Conservation (phyloP, 1,140 invertebrate species). For the Drosophila elegans region DNA sequence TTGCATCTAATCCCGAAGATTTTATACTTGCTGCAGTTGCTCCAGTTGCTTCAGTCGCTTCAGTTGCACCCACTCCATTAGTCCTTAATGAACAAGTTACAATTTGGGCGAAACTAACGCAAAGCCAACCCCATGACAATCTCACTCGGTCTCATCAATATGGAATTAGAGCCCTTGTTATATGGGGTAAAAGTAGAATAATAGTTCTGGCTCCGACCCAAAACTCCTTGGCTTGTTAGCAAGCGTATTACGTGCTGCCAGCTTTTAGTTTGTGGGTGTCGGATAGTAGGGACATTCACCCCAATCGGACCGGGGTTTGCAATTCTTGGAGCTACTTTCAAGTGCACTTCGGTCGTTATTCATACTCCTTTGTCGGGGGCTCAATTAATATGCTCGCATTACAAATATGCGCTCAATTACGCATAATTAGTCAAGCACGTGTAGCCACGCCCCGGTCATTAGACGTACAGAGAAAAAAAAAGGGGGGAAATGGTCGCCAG, state of each 20-base stretch:
- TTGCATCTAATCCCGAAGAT: conserved; percentile 80
- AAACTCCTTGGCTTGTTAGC: conserved; percentile 39
- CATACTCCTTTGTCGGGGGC: conserved; percentile 41
- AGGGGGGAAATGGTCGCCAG: conserved; percentile 18
- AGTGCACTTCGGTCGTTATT: conserved; percentile 49
- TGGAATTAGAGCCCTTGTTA: conserved; percentile 9
- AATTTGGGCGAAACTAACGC: conserved; percentile 18
- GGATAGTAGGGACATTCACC: conserved; percentile 18
- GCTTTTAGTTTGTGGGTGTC: conserved; percentile 35
- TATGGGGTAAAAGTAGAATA: conserved; percentile 22
- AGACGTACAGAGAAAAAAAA: conserved; percentile 8
- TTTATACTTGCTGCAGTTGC: conserved; percentile 66
- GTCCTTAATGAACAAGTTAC: conserved; percentile 65
- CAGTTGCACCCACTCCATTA: conserved; percentile 55
- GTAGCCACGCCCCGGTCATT: conserved; percentile 71
- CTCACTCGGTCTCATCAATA: conserved; percentile 8
- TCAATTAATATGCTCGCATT: conserved; percentile 79
- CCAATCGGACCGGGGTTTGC: conserved; percentile 8
- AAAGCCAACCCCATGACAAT: conserved; percentile 1
- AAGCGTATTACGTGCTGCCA: conserved; percentile 44
- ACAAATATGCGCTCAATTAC: conserved; percentile 75
- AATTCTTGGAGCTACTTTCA: conserved; percentile 28
- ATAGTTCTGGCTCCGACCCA: conserved; percentile 25
- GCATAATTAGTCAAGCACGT: conserved; percentile 78
- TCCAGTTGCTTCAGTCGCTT: not conserved